phyloP scores from a whole-genome alignment of 2,113 vertebrate genomes.

The Sinocyclocheilus rhinocerous region DNA sequence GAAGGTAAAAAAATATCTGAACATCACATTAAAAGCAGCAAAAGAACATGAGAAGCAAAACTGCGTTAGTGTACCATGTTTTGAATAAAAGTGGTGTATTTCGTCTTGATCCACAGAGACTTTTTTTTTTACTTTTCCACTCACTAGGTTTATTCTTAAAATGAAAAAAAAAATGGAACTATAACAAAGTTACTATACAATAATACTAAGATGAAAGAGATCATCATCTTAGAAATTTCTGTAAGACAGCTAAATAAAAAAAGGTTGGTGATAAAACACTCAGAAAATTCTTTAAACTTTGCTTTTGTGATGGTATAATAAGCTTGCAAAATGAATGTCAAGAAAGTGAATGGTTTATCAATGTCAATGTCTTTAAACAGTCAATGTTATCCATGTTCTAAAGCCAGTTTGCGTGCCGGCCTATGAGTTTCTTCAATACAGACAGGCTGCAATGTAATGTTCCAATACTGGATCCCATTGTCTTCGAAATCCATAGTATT shows the following conservation, averaged over 20 bases:
- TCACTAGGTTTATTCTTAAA: not conserved
- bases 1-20: not conserved
- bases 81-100: not conserved
- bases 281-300: not conserved
- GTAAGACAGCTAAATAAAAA: not conserved
- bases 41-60: not conserved
- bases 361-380: slow-evolving; percentile 47
- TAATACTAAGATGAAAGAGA: not conserved
- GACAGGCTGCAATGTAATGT: slow-evolving; percentile 19
- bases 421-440: slow-evolving; percentile 34
- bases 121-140: too few relatives aligned
- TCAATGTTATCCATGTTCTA: slow-evolving; percentile 49
- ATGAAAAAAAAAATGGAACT: not conserved
- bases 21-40: not conserved
- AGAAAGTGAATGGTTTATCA: slow-evolving; percentile 26
- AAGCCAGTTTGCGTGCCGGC: not conserved
- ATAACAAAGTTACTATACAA: not conserved
- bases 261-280: not conserved
- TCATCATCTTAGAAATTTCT: not conserved
- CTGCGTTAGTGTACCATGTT: not conserved
- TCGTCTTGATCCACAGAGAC: not conserved
- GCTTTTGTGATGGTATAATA: not conserved
- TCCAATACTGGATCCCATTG: slow-evolving; percentile 49
- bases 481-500: slow-evolving; percentile 37
- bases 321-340: not conserved